Evolutionary conservation across 2,113 vertebrate genomes (phyloP), one percentile per base, ranked within the genome.

Genomic region (Onychorhynchus coronatus): DNA sequence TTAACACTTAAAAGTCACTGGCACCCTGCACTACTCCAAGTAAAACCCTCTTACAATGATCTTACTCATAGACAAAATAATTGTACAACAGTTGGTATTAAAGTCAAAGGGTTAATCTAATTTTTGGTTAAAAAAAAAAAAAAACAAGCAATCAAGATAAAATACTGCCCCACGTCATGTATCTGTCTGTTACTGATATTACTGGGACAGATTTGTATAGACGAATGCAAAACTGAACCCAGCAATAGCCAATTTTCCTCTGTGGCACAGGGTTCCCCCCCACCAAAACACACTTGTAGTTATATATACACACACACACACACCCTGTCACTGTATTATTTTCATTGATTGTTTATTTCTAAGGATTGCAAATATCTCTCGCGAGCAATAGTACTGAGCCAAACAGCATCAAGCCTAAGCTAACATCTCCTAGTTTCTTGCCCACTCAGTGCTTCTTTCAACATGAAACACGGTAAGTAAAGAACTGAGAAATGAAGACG

Each of bases 391-490:
- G 11, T 5, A 66, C 53, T 42, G 27, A 70, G 23, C 10, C 70
- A 49, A 66, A 35, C 3, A 8, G 11, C 17, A 44, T 23, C 35
- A 85, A 82, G 10, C 20, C n/a, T 30, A 66, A 16, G 30, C 8
- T 63, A 71, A 31, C 2, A 22, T 14, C 20, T 88, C 22, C 12
- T 12, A 13, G 24, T 52, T 75, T 39, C 50, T 67, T 62, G 5
- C n/a, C 41, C 82, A 80, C 78, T 92, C 49, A 46, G 56, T 86
- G 89, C 7, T 59, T 63, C 61, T 55, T 84, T 59, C 25, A 92
- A 82, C 27, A 41, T 1, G 4, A 59, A 80, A 46, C 0, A 0
- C 1, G 8, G 2, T 7, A 77, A 63, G 12, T 58, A 24, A 58
- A 42, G n/a, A 77, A 20, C 30, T 37, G 14, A 63, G 16, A 31